Percentiles rank a stretch among this genome's conserved stretches.
Conservation (phyloP, 2,888 invertebrate species). For the Ichneumoninae sp. region DNA sequence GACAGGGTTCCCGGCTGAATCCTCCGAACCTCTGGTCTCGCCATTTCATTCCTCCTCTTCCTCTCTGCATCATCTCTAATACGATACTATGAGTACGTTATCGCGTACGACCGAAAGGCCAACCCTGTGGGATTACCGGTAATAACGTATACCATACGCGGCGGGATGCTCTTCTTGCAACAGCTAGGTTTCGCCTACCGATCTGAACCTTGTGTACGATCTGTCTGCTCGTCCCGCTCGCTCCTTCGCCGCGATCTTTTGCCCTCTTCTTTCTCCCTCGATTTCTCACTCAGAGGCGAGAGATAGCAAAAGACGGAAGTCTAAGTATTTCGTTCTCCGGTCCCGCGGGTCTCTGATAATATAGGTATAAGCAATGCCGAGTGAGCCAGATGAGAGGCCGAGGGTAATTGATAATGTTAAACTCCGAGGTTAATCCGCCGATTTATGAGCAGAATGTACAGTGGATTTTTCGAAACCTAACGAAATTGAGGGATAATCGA, state of each 20-base stretch:
- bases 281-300: slow-evolving; percentile 64
- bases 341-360: slow-evolving; percentile 52
- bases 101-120: slow-evolving; percentile 49
- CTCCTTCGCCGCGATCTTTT: slow-evolving; percentile 51
- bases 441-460: slow-evolving; percentile 80
- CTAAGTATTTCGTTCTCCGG: slow-evolving; percentile 55
- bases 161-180: slow-evolving; percentile 42
- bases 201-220: slow-evolving; percentile 57
- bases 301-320: slow-evolving; percentile 45
- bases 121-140: slow-evolving; percentile 70
- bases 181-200: slow-evolving; percentile 57
- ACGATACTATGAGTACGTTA: slow-evolving; percentile 56
- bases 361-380: slow-evolving; percentile 15
- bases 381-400: slow-evolving; percentile 59
- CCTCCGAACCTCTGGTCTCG: slow-evolving; percentile 39
- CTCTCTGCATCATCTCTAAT: slow-evolving; percentile 43
- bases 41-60: slow-evolving; percentile 33
- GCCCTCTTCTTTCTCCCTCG: slow-evolving; percentile 50
- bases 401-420: slow-evolving; percentile 83
- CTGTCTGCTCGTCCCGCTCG: slow-evolving; percentile 49
- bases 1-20: slow-evolving; percentile 64
- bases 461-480: slow-evolving; percentile 72
- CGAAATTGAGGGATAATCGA: slow-evolving; percentile 73
- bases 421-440: slow-evolving; percentile 81
- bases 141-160: slow-evolving; percentile 69